Base-by-base conservation (phyloP, 2,113 vertebrate genomes). In the Alligator mississippiensis region DNA sequence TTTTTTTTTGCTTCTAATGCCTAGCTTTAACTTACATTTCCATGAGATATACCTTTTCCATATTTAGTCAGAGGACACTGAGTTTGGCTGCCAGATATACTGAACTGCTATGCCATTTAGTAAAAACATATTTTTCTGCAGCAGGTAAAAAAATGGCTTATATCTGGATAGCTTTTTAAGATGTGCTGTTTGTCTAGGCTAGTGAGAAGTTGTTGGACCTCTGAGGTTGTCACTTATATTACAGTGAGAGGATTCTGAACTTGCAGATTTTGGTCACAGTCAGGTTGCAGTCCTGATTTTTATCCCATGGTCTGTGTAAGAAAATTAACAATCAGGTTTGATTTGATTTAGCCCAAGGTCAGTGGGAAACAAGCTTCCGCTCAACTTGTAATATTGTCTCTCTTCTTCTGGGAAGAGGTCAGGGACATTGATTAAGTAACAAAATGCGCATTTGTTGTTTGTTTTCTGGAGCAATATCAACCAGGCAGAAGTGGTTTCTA, bases 51-150 rank as follows among this genome's bases (percentile, higher is more conserved):
- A 96, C 95, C 96, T 96, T 96, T 96, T 97, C 96, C 95, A 96
- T 96, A 96, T 96, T 96, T 96, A 96, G 95, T 93, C 93, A 94
- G 94, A 93, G 58, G 15, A 93, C 80, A 77, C 94, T 92, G 88
- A 96, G 77, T 78, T 89, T 81, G 87, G 84, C 90, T 93, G 80
- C 77, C 89, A 92, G 82, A 94, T 21, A 4, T 72, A 82, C 72
- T 1, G 28, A 94, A 94, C 87, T 1, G 4, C 74, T 89, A 80
- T 95, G 88, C 84, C 77, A 55, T 86, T 90, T 84, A 19, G 77
- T 3, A 6, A 70, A 34, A 89, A 78, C 78, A 70, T 93, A 77
- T 77, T 62, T 93, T 77, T 76, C 90, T 89, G 59, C 90, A 79
- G 55, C 60, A 57, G 64, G 61, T 90, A 94, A 82, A 94, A 82